Base-by-base conservation (phyloP, 2,888 invertebrate genomes). In the Agelastica alni region DNA sequence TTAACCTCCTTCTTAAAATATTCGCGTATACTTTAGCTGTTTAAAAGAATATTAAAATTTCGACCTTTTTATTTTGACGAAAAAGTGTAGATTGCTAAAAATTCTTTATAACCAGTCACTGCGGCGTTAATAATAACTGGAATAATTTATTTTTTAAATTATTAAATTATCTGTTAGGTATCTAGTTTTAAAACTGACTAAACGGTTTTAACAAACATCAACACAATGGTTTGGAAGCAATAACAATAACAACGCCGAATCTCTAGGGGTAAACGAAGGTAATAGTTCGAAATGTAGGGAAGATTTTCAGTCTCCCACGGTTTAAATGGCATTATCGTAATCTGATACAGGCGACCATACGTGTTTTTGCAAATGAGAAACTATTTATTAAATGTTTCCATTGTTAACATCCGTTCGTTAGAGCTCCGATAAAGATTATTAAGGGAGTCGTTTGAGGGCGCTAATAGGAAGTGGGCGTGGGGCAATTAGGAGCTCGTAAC, bases 341-440 rank as follows among this genome's bases (percentile, higher is more conserved):
- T 74, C 75, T 74, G 74, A 74, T 75, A 73, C 75, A 66, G 70
- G 67, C 66, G 71, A 62, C 61, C 68, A 68, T 69, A 71, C 75
- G 74, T 75, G 75, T 74, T 74, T 71, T 72, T 68, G 74, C 74
- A 74, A 75, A 75, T 74, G 72, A 75, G 72, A 74, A 73, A 72
- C 74, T 73, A 71, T 73, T 75, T 75, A 74, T 70, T 71, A 72
- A 72, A 64, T 68, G 65, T 63, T 58, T 51, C 66, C 55, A 65
- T 69, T 69, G 67, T 69, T 52, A 48, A 56, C 58, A 61, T 63
- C 59, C 61, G 60, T 41, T 59, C 31, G 34, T 49, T 42, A 43
- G 48, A 34, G 20, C 17, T 28, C 54, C 53, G 63, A 61, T 63
- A 63, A 65, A 58, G 61, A 37, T 39, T 39, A 39, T 39, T 39